phyloP scores from a whole-genome alignment of 2,113 vertebrate genomes.

The Corynorhinus townsendii region DNA sequence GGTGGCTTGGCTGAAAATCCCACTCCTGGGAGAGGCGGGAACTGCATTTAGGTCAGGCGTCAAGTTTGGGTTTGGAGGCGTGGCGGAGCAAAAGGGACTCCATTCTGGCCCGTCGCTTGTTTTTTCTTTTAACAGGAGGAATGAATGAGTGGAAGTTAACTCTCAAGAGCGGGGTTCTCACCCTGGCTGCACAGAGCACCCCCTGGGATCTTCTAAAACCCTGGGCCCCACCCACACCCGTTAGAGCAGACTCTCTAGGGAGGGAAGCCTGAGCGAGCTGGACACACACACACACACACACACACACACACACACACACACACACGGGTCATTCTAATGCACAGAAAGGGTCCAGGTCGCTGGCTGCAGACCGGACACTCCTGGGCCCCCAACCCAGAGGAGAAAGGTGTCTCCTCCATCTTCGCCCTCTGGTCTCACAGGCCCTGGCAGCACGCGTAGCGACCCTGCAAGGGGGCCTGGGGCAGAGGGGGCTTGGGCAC shows the following conservation, averaged over 20 bases:
- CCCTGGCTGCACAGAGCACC: not conserved
- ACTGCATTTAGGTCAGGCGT: not conserved
- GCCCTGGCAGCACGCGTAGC: not conserved
- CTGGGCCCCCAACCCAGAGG: not conserved
- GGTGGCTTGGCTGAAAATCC: not conserved
- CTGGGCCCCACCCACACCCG: no score
- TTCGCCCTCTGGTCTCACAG: no score
- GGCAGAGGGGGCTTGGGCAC: no score
- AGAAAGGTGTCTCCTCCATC: not conserved
- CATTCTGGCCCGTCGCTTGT: not conserved
- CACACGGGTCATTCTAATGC: not conserved
- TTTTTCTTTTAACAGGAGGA: not conserved
- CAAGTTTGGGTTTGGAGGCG: not conserved
- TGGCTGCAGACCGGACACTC: not conserved
- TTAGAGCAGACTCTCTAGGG: not conserved
- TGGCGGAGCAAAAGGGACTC: not conserved
- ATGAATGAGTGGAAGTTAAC: not conserved
- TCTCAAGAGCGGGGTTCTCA: not conserved
- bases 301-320: no score
- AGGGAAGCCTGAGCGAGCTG: not conserved
- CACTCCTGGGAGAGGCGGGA: not conserved
- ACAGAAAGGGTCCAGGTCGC: not conserved
- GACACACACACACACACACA: no score
- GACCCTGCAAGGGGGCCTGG: not conserved
- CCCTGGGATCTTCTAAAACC: not conserved